phyloP scores from a whole-genome alignment of 1,140 invertebrate genomes.

The Penaeus indicus region DNA sequence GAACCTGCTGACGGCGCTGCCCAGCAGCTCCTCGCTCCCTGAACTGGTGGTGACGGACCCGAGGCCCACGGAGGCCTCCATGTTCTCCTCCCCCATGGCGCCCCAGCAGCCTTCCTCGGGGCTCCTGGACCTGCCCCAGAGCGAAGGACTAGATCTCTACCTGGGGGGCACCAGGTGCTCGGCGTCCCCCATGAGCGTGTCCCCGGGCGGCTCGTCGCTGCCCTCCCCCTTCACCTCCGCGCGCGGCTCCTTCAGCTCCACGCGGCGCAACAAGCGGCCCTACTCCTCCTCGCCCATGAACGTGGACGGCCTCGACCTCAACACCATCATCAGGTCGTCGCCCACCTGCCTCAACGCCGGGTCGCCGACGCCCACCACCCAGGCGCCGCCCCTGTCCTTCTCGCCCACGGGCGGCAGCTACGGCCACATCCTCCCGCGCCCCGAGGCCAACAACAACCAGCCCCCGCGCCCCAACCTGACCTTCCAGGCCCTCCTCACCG shows the following conservation, averaged over 20 bases:
- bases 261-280: constrained; percentile 51
- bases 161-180: constrained; percentile 41
- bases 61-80: background rate
- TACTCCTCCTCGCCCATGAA: constrained; percentile 60
- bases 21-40: constrained; percentile 39
- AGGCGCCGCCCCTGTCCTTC: background rate
- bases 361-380: background rate
- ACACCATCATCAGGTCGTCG: constrained; percentile 61
- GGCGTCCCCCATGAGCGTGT: constrained; percentile 63
- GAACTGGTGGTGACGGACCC: constrained; percentile 37
- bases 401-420: constrained; percentile 58
- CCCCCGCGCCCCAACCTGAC: constrained; percentile 43
- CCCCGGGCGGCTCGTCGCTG: constrained; percentile 50
- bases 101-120: constrained; percentile 13
- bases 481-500: constrained; percentile 42
- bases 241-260: constrained; percentile 56
- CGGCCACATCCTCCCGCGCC: constrained; percentile 59
- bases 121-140: constrained; percentile 48
- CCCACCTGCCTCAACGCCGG: constrained; percentile 53
- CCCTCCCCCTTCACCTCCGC: constrained; percentile 62
- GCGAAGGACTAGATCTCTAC: constrained; percentile 39
- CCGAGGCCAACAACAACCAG: constrained; percentile 59
- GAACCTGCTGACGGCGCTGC: constrained; percentile 52
- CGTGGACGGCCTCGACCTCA: constrained; percentile 57
- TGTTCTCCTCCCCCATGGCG: constrained; percentile 13